These are phyloP conservation scores for Botia almorhae DNA, from an alignment of 2,797 vertebrate genomes.

Conservation along the genomic window DNA sequence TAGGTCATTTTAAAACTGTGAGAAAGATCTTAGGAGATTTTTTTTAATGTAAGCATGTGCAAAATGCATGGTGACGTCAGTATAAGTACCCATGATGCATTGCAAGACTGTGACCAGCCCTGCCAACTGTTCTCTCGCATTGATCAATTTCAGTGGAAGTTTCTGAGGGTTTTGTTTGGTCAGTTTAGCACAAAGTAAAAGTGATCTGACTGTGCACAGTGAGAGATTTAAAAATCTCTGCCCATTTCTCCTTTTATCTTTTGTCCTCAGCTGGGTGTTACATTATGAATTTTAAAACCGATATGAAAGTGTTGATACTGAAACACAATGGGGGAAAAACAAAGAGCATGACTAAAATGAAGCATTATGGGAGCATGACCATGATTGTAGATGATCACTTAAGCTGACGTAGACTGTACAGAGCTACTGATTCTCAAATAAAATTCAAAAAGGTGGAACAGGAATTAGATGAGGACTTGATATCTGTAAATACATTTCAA, in stretches of 20 bases:
- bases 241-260: too few relatives aligned
- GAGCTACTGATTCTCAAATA: conserved; percentile 17
- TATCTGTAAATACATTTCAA: not conserved
- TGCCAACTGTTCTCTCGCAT: not conserved
- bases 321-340: conserved; percentile 25
- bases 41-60: not conserved
- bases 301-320: conserved; percentile 20
- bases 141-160: not conserved
- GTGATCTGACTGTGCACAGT: not conserved
- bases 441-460: not conserved
- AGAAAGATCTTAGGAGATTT: not conserved
- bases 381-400: conserved; percentile 30
- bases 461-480: not conserved
- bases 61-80: not conserved
- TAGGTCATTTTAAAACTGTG: not conserved
- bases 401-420: not conserved
- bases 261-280: not conserved
- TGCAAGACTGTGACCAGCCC: not conserved
- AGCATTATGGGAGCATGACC: conserved; percentile 35
- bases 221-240: not conserved
- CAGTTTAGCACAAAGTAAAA: conserved; percentile 1
- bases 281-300: conserved; percentile 2
- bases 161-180: not conserved
- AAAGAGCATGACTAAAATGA: conserved; percentile 21
- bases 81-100: not conserved